These are phyloP conservation scores for Chloebia gouldiae DNA, from an alignment of 2,113 vertebrate species.

Conservation along the genomic window DNA sequence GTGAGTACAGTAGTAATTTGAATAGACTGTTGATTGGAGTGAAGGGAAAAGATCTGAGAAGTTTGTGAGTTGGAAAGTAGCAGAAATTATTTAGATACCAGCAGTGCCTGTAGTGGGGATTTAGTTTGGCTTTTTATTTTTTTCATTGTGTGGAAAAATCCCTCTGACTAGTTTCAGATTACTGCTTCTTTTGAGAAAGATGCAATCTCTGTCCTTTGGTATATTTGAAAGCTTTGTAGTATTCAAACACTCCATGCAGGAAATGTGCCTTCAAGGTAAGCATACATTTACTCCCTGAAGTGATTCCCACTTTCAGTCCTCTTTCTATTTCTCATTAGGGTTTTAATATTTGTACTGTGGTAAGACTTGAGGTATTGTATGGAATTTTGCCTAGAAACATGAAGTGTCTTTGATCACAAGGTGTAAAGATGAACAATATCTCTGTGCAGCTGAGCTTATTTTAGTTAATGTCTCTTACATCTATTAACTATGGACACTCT, in stretches of 20 bases:
- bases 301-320: not conserved
- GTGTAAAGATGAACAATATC: not conserved
- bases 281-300: not conserved
- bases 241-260: not conserved
- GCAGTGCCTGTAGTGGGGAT: not conserved
- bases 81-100: not conserved
- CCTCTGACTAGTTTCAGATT: not conserved
- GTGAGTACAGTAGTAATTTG: not conserved
- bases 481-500: not conserved
- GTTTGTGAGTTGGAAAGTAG: not conserved
- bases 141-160: not conserved
- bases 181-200: not conserved
- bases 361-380: not conserved
- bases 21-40: not conserved
- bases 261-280: conserved; percentile 36
- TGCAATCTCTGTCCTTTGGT: not conserved
- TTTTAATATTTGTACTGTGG: conserved; percentile 9
- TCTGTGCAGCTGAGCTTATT: not conserved
- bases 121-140: not conserved
- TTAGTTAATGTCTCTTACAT: not conserved
- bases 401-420: not conserved
- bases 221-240: conserved; percentile 9
- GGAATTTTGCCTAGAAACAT: conserved; percentile 9
- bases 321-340: not conserved
- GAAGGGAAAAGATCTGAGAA: not conserved